Base-by-base conservation (phyloP, 1,140 invertebrate species). In the Laupala kohalensis region DNA sequence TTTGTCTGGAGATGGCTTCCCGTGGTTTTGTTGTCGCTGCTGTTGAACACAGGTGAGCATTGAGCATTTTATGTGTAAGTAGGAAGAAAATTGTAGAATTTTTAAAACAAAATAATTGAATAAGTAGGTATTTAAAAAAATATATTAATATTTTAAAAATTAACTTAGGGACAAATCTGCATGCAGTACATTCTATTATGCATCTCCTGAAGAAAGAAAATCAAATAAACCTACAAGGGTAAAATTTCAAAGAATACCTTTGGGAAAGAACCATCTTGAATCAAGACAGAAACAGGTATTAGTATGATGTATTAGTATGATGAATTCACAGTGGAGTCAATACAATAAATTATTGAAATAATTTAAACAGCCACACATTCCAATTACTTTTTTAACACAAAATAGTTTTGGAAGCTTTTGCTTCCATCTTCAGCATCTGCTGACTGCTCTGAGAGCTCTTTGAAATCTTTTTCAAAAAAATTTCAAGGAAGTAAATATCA, bases 1-100 rank as follows among this genome's bases (percentile, higher is more conserved):
- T 86, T 68, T 87, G 84, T 75, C 78, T 79, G 53, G 86, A 89
- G 71, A 76, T 90, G 63, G 88, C 89, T 9, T 88, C 87, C 6
- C 80, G 86, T 75, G 89, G 89, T 4, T 90, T 85, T 78, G 77
- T 90, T 19, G 87, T 90, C 0, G 87, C 84, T 28, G 84, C 85
- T 37, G 72, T 89, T 13, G 88, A 89, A 77, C 88, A 89, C 77
- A 85, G 85, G 85, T 86, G 77, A 73, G 64, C 25, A 26, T 28
- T 15, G 66, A 53, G 1, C 19, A 53, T 1, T 9, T 19, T 53
- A 9, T 53, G 9, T 19, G 9, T 4, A 53, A 53, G 37, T 53
- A 13, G 4, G 9, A 53, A 2, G 1, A 13, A 19, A 53, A 53
- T 13, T 53, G 4, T 19, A 53, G 9, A 53, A 19, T 4, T 2